Evolutionary conservation across 2,888 invertebrate species (phyloP).

Genomic region (Standfussiana lucernea): DNA sequence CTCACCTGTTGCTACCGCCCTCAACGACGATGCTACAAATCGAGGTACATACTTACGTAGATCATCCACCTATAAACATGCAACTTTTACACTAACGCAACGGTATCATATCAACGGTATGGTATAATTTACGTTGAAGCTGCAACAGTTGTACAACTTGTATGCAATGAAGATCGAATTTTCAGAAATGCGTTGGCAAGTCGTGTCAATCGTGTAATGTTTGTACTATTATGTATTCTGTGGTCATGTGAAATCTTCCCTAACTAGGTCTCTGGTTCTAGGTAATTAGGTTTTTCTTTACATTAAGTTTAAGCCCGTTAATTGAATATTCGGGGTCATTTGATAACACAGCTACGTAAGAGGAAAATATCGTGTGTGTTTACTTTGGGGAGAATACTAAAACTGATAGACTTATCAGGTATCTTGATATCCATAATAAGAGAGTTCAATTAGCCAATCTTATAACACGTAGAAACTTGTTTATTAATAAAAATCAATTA

Average conservation of each 20-base stretch:
- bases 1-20: neutral
- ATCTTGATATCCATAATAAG: conserved; percentile 6
- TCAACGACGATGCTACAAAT: too few relatives aligned
- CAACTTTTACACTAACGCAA: neutral
- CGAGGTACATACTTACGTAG: neutral
- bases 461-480: neutral
- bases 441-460: neutral
- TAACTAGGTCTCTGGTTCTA: neutral
- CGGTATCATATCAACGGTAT: too few relatives aligned
- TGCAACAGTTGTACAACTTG: too few relatives aligned
- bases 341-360: neutral
- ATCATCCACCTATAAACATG: neutral
- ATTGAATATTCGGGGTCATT: neutral
- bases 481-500: conserved; percentile 17
- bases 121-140: neutral
- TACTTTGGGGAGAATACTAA: neutral
- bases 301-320: neutral
- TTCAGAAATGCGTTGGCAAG: neutral
- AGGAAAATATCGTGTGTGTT: neutral
- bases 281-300: neutral
- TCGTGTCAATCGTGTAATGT: too few relatives aligned
- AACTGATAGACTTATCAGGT: neutral
- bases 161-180: too few relatives aligned
- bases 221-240: too few relatives aligned
- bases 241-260: neutral